phyloP scores from a whole-genome alignment of 2,888 invertebrate genomes.

The Thymelicus acteon region DNA sequence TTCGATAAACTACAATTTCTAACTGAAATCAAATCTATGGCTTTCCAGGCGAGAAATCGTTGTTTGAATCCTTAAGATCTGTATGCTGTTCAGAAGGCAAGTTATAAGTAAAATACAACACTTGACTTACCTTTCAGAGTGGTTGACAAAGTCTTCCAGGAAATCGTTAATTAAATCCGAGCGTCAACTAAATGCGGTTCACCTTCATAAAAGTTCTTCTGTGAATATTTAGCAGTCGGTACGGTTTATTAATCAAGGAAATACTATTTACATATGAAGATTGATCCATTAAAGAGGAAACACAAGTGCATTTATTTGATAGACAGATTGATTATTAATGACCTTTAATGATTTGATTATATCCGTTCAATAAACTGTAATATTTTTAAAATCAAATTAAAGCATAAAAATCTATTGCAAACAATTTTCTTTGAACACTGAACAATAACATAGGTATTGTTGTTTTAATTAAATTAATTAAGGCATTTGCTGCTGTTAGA shows the following conservation, averaged over 20 bases:
- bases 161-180: slow-evolving; percentile 71
- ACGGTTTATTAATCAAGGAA: slow-evolving; percentile 5
- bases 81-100: background rate
- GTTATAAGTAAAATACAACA: slow-evolving; percentile 38
- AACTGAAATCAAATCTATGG: background rate
- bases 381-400: too few relatives aligned
- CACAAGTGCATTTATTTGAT: too few relatives aligned
- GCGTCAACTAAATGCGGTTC: slow-evolving; percentile 64
- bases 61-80: background rate
- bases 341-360: too few relatives aligned
- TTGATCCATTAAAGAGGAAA: background rate
- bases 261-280: slow-evolving; percentile 14
- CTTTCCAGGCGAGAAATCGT: background rate
- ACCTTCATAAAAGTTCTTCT: slow-evolving; percentile 67
- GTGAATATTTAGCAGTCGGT: slow-evolving; percentile 54
- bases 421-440: too few relatives aligned
- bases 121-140: slow-evolving; percentile 50
- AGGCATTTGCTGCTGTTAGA: background rate
- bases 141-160: slow-evolving; percentile 59
- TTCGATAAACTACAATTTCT: too few relatives aligned
- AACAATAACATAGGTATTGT: too few relatives aligned
- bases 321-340: background rate
- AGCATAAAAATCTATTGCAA: too few relatives aligned
- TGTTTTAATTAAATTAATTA: too few relatives aligned
- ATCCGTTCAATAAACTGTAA: too few relatives aligned